Conservation (phyloP, 2,888 invertebrate species). For the Cryptophagus acutangulus region DNA sequence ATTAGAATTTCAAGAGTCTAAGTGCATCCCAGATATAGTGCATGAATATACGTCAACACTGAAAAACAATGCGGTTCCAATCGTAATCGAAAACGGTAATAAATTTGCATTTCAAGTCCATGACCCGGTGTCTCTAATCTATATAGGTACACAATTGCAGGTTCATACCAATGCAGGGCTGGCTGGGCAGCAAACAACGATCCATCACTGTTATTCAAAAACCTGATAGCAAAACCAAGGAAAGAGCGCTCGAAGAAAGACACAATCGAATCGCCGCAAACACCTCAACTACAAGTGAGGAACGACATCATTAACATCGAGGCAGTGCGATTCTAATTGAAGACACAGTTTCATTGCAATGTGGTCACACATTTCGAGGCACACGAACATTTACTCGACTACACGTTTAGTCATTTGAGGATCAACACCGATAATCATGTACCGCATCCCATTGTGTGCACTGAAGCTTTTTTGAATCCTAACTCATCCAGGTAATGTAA, state of each 20-base stretch:
- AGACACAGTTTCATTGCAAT: conserved; percentile 89
- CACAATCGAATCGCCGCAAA: conserved; percentile 50
- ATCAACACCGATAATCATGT: conserved; percentile 73
- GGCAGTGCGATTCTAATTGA: conserved; percentile 78
- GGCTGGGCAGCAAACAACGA: conserved; percentile 79
- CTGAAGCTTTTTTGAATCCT: conserved; percentile 86
- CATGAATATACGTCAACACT: conserved; percentile 62
- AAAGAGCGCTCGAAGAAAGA: conserved; percentile 86
- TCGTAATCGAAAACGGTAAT: conserved; percentile 87
- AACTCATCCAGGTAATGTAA: conserved; percentile 85
- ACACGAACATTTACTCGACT: conserved; percentile 89
- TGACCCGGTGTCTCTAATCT: background rate
- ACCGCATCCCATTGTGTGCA: conserved; percentile 81
- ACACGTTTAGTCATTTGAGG: conserved; percentile 81
- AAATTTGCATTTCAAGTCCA: too few species aligned
- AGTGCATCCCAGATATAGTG: conserved; percentile 67
- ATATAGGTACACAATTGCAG: conserved; percentile 52
- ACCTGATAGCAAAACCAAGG: conserved; percentile 83
- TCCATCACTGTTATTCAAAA: conserved; percentile 81
- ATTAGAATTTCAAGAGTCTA: conserved; percentile 68
- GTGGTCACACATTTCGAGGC: conserved; percentile 91
- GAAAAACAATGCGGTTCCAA: conserved; percentile 60
- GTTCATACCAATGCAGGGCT: conserved; percentile 80
- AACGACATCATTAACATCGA: conserved; percentile 93
- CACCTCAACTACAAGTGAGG: conserved; percentile 76